phyloP scores from a whole-genome alignment of 2,888 invertebrate genomes.

The Drosophila melanosoma region DNA sequence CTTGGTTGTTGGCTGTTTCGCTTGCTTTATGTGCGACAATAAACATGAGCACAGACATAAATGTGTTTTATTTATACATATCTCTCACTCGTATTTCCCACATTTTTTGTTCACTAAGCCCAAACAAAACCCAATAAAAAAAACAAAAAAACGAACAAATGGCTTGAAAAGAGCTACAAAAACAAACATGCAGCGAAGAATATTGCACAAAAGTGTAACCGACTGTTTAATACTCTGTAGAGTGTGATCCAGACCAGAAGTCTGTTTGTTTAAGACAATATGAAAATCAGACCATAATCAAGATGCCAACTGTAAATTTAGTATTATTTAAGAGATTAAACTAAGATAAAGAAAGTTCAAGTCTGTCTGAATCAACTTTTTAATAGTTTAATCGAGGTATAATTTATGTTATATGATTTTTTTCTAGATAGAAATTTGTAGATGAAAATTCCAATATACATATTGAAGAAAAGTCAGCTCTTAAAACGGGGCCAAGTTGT shows the following conservation, averaged over 20 bases:
- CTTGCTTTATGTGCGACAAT: conserved; percentile 78
- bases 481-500: not conserved
- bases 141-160: conserved; percentile 7
- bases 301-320: not conserved
- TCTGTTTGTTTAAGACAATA: not conserved
- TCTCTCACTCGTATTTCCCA: conserved; percentile 18
- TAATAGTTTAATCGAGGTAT: too few relatives aligned
- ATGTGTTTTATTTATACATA: conserved; percentile 62
- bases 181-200: not conserved
- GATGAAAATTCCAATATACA: not conserved
- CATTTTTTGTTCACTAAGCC: conserved; percentile 28
- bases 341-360: too few relatives aligned
- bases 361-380: too few relatives aligned
- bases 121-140: conserved; percentile 11
- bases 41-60: conserved; percentile 77
- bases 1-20: conserved; percentile 30
- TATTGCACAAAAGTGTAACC: not conserved
- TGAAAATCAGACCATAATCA: not conserved
- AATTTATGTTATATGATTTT: too few relatives aligned
- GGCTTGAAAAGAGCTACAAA: conserved; percentile 56
- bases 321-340: not conserved
- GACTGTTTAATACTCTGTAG: not conserved
- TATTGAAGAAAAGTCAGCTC: not conserved
- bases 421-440: not conserved
- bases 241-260: not conserved